Percentiles rank a stretch among this genome's conserved stretches.
Conservation (phyloP, 2,888 invertebrate genomes). For the Drosophila gaucha region DNA sequence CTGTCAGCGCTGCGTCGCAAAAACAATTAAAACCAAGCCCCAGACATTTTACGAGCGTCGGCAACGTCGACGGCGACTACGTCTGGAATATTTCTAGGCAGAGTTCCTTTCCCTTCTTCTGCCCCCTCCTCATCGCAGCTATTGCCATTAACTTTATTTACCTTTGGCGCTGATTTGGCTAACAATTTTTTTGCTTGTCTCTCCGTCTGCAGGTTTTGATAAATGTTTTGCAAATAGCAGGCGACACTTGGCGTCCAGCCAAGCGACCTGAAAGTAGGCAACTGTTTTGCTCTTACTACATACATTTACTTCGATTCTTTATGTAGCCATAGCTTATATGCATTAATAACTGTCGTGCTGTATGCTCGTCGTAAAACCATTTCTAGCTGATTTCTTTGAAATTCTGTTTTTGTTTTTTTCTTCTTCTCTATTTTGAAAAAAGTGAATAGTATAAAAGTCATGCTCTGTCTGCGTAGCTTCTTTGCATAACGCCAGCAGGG, state of each 20-base stretch:
- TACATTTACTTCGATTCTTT: constrained; percentile 12
- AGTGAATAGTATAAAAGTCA: constrained; percentile 29
- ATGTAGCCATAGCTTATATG: constrained; percentile 21
- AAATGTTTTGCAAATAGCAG: constrained; percentile 71
- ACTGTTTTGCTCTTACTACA: constrained; percentile 15
- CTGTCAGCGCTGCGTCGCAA: constrained; percentile 58
- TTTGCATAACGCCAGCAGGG: constrained; percentile 38
- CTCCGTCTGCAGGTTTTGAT: constrained; percentile 53
- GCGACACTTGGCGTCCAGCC: constrained; percentile 71
- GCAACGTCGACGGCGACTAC: constrained; percentile 28
- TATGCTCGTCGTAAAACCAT: constrained; percentile 30
- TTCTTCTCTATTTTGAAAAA: constrained; percentile 15
- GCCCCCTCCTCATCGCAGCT: neutral
- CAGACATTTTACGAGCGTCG: constrained; percentile 62
- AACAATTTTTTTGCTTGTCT: constrained; percentile 35
- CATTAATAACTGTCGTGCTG: constrained; percentile 75
- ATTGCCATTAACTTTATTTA: constrained; percentile 61
- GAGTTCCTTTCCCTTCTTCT: neutral
- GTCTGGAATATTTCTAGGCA: constrained; percentile 20
- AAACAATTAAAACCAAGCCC: constrained; percentile 67
- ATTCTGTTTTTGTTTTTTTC: constrained; percentile 34
- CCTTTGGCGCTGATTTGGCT: constrained; percentile 66
- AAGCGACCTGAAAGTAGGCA: constrained; percentile 64
- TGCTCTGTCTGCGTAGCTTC: constrained; percentile 12
- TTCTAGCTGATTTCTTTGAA: constrained; percentile 41